Evolutionary conservation across 2,797 vertebrate genomes (phyloP).

Genomic region (Semaprochilodus insignis): DNA sequence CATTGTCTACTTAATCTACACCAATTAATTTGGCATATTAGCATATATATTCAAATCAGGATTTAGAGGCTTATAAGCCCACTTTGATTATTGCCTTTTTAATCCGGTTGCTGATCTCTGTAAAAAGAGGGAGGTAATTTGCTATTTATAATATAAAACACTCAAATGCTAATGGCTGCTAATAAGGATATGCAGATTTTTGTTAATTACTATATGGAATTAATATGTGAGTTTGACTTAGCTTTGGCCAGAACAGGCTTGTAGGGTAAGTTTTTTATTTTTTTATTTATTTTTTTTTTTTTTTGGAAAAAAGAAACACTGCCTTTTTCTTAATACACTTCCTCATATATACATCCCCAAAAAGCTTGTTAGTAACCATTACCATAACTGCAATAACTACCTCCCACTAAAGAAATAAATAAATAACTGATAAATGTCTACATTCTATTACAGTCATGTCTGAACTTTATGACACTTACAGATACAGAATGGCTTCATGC

Average conservation of each 20-base stretch:
- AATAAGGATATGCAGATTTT: constrained; percentile 83
- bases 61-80: constrained; percentile 77
- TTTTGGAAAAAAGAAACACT: not conserved
- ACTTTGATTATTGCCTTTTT: constrained; percentile 78
- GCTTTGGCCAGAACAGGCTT: not conserved
- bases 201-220: constrained; percentile 76
- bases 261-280: constrained; percentile 1
- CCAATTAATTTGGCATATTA: constrained; percentile 77
- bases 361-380: not conserved
- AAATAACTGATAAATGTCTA: not conserved
- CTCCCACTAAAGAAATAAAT: not conserved
- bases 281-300: too few species aligned
- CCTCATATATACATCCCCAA: not conserved
- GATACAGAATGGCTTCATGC: not conserved
- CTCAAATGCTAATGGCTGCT: constrained; percentile 74
- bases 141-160: constrained; percentile 62
- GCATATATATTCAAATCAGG: constrained; percentile 84
- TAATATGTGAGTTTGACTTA: constrained; percentile 63
- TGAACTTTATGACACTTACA: not conserved
- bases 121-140: constrained; percentile 71
- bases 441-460: not conserved
- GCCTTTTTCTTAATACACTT: not conserved
- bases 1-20: constrained; percentile 23
- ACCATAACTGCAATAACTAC: not conserved
- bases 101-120: constrained; percentile 71